Percentiles rank a stretch among this genome's conserved stretches.
phyloP scores from a whole-genome alignment of 2,113 vertebrate genomes.

The Thryonomys swinderianus region DNA sequence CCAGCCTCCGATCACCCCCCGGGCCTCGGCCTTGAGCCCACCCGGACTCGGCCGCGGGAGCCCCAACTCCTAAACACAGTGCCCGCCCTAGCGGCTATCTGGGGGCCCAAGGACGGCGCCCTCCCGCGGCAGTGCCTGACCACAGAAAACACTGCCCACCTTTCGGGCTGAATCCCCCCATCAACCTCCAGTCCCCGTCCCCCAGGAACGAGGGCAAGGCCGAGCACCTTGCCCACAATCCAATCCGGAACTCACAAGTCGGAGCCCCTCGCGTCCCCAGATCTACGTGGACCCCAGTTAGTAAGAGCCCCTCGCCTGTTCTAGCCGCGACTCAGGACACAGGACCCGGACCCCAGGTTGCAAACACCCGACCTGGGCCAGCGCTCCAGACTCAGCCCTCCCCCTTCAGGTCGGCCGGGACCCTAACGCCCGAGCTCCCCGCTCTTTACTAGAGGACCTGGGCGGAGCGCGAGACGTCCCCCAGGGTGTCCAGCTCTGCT shows the following conservation, averaged over 20 bases:
- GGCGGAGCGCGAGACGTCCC: too few species aligned
- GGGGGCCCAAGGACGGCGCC: background rate
- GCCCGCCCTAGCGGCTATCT: background rate
- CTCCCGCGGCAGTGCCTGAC: background rate
- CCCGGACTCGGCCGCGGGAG: background rate
- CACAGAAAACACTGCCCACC: background rate
- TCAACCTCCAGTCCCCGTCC: background rate
- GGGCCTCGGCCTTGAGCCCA: background rate
- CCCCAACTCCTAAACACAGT: background rate
- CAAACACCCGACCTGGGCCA: too few species aligned
- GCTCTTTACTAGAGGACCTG: too few species aligned
- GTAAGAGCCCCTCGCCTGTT: background rate
- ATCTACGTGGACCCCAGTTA: background rate
- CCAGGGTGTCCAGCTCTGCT: too few species aligned
- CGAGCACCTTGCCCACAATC: background rate
- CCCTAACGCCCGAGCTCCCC: too few species aligned
- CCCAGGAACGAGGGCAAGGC: background rate
- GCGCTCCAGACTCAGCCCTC: too few species aligned
- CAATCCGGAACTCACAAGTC: background rate
- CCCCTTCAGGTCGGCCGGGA: too few species aligned
- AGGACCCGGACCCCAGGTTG: too few species aligned
- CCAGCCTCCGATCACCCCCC: background rate
- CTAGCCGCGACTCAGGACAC: background rate
- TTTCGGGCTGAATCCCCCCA: background rate
- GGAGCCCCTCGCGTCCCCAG: background rate